A percentile compares a stretch with the other conserved stretches of the same genome.
Conservation (phyloP, 2,113 vertebrate species). For the Oreochromis aureus region DNA sequence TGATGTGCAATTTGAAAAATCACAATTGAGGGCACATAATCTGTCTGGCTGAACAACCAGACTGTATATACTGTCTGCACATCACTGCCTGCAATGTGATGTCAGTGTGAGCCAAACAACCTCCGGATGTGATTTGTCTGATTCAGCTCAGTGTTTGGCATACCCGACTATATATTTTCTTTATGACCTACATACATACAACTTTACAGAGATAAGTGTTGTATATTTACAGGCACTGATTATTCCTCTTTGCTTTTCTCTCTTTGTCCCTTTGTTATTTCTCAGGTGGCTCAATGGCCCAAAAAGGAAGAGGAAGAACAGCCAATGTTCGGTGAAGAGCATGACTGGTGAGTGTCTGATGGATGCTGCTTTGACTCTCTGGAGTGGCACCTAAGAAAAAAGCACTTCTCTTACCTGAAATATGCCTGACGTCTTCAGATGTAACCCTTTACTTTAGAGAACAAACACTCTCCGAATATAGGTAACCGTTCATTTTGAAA, state of each 20-base stretch:
- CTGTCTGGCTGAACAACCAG: neutral
- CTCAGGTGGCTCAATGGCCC: slow-evolving; percentile 94
- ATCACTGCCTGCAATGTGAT: neutral
- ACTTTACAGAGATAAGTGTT: neutral
- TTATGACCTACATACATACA: neutral
- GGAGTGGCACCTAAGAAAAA: neutral
- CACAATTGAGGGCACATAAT: neutral
- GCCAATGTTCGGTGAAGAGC: slow-evolving; percentile 98
- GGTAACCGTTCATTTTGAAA: neutral
- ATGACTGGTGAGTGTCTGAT: slow-evolving; percentile 84
- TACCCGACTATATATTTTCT: neutral
- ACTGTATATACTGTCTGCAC: neutral
- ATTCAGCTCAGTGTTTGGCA: neutral
- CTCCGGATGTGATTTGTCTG: neutral
- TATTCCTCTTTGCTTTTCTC: neutral
- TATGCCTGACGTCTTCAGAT: neutral
- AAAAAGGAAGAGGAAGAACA: slow-evolving; percentile 98
- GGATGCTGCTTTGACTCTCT: neutral
- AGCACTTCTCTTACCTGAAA: neutral
- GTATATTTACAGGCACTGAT: neutral
- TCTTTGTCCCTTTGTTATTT: neutral
- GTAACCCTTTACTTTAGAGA: neutral
- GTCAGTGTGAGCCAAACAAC: neutral
- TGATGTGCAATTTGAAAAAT: neutral
- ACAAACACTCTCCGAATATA: neutral